A percentile compares a stretch with the other conserved stretches of the same genome.
Evolutionary conservation across 2,888 invertebrate genomes (phyloP).

Genomic region (Drosophila fulvimacula): DNA sequence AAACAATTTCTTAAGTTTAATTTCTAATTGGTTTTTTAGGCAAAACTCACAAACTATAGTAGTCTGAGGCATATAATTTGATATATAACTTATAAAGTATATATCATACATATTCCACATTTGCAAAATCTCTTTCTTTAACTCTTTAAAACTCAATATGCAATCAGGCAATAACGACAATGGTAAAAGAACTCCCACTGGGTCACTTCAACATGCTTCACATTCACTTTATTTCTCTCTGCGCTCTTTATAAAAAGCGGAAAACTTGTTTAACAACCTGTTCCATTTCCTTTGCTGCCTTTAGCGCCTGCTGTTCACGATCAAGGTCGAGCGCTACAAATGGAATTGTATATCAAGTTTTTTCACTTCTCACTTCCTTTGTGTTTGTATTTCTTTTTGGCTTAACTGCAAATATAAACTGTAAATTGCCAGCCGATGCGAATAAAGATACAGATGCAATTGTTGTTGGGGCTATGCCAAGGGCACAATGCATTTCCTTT

Average conservation of each 20-base stretch:
- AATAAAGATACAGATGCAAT: conserved; percentile 41
- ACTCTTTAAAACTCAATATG: neutral
- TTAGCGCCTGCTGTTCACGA: neutral
- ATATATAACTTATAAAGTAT: too few species aligned
- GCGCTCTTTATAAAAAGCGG: neutral
- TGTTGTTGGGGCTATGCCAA: conserved; percentile 22
- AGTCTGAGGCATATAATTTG: too few species aligned
- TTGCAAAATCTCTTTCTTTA: neutral
- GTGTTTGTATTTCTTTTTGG: conserved; percentile 19
- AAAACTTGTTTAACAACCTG: neutral
- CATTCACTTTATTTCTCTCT: neutral
- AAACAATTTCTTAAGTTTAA: too few species aligned
- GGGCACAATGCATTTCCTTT: conserved; percentile 58
- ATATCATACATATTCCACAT: too few species aligned
- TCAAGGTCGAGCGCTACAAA: conserved; percentile 11
- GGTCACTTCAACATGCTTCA: neutral
- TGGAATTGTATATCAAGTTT: conserved; percentile 8
- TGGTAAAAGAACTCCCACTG: rapidly evolving
- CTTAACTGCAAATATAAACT: conserved; percentile 58
- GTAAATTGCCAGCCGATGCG: conserved; percentile 19
- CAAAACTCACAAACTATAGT: too few species aligned
- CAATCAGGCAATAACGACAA: neutral
- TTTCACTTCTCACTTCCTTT: conserved; percentile 2
- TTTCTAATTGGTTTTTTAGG: too few species aligned
- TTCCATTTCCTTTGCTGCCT: neutral